Conservation (phyloP, 2,113 vertebrate species). For the Cephalopterus ornatus region DNA sequence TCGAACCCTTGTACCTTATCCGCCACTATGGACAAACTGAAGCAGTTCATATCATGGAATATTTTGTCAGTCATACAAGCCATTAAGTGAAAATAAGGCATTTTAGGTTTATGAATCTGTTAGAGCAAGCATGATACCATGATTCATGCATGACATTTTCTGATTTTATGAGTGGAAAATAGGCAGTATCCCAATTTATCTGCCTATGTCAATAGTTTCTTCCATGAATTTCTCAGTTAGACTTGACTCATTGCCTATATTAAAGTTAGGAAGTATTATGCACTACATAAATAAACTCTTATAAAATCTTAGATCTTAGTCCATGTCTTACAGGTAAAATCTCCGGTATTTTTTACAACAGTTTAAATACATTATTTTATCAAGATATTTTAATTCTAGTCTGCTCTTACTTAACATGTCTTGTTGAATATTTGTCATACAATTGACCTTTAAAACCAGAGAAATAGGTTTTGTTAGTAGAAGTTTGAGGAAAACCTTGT, state of each 20-base stretch:
- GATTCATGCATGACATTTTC: background rate
- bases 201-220: background rate
- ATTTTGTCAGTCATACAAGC: background rate
- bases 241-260: background rate
- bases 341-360: background rate
- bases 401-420: background rate
- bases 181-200: background rate
- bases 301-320: background rate
- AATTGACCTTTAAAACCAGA: background rate
- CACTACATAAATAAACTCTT: background rate
- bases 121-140: accelerated
- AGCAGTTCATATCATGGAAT: background rate
- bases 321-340: background rate
- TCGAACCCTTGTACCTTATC: background rate
- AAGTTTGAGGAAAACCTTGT: background rate
- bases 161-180: background rate
- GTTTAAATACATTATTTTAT: background rate
- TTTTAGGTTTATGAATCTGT: background rate
- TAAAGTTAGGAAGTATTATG: background rate
- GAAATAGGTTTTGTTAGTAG: background rate
- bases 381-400: background rate
- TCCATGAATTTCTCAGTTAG: background rate
- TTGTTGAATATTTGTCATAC: background rate
- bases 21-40: background rate
- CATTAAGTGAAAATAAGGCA: background rate